Percentiles rank a stretch among this genome's conserved stretches.
phyloP scores from a whole-genome alignment of 2,888 invertebrate genomes.

The Leucoma salicis region DNA sequence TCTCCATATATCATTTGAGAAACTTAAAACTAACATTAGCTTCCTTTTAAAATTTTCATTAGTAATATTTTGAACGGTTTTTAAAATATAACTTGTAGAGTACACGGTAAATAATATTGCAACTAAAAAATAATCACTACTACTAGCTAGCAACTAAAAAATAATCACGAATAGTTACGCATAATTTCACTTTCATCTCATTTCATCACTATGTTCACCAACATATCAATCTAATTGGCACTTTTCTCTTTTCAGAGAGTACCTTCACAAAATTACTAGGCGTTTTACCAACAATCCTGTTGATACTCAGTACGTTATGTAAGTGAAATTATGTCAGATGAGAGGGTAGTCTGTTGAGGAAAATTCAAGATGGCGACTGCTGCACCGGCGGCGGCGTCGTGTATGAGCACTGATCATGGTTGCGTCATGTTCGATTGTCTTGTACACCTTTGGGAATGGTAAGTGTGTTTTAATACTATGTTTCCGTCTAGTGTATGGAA shows the following conservation, averaged over 20 bases:
- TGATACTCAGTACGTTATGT: conserved; percentile 28
- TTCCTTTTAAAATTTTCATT: no score
- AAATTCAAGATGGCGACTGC: conserved; percentile 58
- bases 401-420: conserved; percentile 71
- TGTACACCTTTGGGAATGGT: conserved; percentile 77
- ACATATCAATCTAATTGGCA: conserved; percentile 54
- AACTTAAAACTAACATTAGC: no score
- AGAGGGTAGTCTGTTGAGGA: conserved; percentile 27
- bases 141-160: no score
- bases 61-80: no score
- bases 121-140: no score
- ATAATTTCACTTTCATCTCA: conserved; percentile 59
- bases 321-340: conserved; percentile 46
- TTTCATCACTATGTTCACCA: conserved; percentile 40
- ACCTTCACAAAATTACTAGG: conserved; percentile 44
- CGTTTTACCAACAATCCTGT: conserved; percentile 17
- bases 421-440: conserved; percentile 77
- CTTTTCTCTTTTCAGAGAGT: conserved; percentile 66
- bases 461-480: no score
- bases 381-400: conserved; percentile 63
- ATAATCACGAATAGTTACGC: no score
- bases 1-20: no score
- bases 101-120: no score
- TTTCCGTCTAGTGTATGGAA: no score
- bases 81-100: no score